These are phyloP conservation scores for Anabacerthia variegaticeps DNA, from an alignment of 2,797 vertebrate genomes.

Conservation along the genomic window DNA sequence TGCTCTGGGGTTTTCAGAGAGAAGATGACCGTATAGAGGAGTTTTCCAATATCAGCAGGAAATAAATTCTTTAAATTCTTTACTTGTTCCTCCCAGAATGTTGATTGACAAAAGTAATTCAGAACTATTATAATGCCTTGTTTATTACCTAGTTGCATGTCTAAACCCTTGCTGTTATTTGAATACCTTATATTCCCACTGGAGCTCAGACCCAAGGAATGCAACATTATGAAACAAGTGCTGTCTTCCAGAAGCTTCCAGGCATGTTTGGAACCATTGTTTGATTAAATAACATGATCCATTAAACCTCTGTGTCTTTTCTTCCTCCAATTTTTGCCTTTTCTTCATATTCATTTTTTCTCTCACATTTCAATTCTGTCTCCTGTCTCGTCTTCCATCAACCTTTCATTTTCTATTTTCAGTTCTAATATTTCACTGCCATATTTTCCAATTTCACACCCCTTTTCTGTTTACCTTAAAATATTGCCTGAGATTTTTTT, in stretches of 20 bases:
- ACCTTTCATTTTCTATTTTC: neutral
- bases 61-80: neutral
- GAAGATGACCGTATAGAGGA: neutral
- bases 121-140: neutral
- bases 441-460: neutral
- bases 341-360: neutral
- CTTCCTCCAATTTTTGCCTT: neutral
- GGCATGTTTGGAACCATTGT: neutral
- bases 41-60: neutral
- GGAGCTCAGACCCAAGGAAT: neutral
- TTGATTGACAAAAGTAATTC: neutral
- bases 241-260: neutral
- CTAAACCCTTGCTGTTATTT: neutral
- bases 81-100: neutral
- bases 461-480: neutral
- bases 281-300: neutral
- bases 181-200: neutral
- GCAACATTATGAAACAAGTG: neutral
- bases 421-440: neutral
- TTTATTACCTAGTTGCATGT: neutral
- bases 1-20: neutral
- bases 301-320: neutral
- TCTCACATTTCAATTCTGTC: neutral
- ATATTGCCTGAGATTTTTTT: neutral
- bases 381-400: neutral